A percentile compares a stretch with the other conserved stretches of the same genome.
Conservation (phyloP, 2,888 invertebrate genomes). For the Hedya salicella region DNA sequence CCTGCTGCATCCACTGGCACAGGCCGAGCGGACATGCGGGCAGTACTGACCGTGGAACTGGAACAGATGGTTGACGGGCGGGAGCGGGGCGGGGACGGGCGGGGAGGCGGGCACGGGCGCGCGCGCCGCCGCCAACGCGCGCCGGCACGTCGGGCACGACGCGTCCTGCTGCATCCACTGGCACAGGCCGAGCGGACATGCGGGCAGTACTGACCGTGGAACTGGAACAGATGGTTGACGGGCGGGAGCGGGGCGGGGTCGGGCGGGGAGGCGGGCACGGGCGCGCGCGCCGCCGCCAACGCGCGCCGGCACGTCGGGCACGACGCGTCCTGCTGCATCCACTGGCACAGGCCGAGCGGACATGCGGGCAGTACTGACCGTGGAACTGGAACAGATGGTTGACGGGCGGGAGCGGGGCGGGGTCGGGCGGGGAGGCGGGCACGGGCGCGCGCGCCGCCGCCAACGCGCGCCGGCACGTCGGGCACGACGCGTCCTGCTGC, state of each 20-base stretch:
- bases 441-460: no score
- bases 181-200: no score
- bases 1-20: slow-evolving; percentile 96
- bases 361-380: slow-evolving; percentile 70
- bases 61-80: slow-evolving; percentile 87
- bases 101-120: slow-evolving; percentile 81
- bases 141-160: no score
- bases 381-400: slow-evolving; percentile 90
- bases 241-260: slow-evolving; percentile 69
- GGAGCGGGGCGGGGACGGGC: slow-evolving; percentile 80
- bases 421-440: slow-evolving; percentile 87
- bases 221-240: slow-evolving; percentile 88
- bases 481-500: no score
- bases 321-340: no score
- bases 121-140: no score
- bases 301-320: no score
- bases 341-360: no score
- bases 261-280: no score
- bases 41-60: slow-evolving; percentile 85
- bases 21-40: slow-evolving; percentile 87
- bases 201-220: slow-evolving; percentile 77
- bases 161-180: no score
- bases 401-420: slow-evolving; percentile 73
- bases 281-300: no score
- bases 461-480: no score